phyloP scores from a whole-genome alignment of 2,888 invertebrate genomes.

The Agrochola lota region DNA sequence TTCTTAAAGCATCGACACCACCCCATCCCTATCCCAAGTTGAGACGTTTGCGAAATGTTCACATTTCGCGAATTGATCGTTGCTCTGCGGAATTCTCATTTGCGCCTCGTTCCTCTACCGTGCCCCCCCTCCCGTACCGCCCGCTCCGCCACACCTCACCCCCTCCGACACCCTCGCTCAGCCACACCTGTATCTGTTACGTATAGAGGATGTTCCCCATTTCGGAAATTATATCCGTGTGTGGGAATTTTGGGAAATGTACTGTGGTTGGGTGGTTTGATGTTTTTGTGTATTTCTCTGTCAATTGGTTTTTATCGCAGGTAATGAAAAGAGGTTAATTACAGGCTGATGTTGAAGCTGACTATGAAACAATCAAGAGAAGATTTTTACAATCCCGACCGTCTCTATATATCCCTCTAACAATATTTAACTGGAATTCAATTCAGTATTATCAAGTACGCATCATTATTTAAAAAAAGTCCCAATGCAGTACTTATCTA shows the following conservation, averaged over 20 bases:
- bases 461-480: neutral
- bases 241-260: constrained; percentile 9
- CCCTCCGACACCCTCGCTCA: constrained; percentile 47
- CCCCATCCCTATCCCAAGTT: constrained; percentile 80
- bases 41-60: constrained; percentile 90
- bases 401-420: neutral
- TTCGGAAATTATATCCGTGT: constrained; percentile 4
- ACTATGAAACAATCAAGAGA: no score
- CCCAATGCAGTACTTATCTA: neutral
- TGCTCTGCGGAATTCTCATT: constrained; percentile 89
- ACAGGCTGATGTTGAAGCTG: neutral
- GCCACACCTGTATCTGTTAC: constrained; percentile 74
- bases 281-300: neutral
- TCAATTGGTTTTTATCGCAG: neutral
- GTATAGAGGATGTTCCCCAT: constrained; percentile 46
- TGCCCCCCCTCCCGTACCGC: constrained; percentile 24
- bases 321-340: no score
- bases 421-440: neutral
- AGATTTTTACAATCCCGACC: neutral
- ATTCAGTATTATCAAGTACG: neutral
- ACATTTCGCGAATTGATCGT: constrained; percentile 90
- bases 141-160: constrained; percentile 19
- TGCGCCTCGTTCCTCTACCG: constrained; percentile 72
- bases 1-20: constrained; percentile 26
- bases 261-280: neutral